Conservation (phyloP, 2,113 vertebrate genomes). For the Epinephelus lanceolatus region DNA sequence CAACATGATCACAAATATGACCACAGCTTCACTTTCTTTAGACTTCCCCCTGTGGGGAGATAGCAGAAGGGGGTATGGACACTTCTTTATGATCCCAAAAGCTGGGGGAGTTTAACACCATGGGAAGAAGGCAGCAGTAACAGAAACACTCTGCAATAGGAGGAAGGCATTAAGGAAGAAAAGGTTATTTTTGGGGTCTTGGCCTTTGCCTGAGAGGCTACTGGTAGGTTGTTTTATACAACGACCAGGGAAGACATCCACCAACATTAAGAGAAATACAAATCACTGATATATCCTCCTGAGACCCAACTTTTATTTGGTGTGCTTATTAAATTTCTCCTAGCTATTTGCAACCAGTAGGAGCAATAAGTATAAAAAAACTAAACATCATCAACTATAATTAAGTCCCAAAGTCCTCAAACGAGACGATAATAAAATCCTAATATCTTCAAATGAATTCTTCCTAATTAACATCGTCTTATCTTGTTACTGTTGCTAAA, state of each 20-base stretch:
- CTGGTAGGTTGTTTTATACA: not conserved
- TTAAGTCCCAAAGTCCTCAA: no score
- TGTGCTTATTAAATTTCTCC: no score
- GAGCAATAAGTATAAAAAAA: no score
- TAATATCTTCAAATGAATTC: no score
- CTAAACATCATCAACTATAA: no score
- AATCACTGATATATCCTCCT: not conserved
- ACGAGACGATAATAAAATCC: no score
- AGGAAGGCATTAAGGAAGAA: not conserved
- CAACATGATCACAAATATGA: conserved; percentile 5
- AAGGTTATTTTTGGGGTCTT: not conserved
- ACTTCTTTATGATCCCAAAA: not conserved
- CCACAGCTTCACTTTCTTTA: conserved; percentile 13
- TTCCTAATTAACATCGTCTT: no score
- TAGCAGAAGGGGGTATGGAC: not conserved
- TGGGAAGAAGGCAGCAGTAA: conserved; percentile 2
- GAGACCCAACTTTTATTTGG: no score
- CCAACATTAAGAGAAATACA: not conserved
- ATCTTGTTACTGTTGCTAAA: no score
- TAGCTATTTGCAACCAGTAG: no score
- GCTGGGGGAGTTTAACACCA: conserved; percentile 16
- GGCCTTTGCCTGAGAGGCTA: conserved; percentile 18
- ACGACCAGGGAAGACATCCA: not conserved
- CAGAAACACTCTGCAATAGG: not conserved
- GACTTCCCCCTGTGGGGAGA: conserved; percentile 5